Base-by-base conservation (phyloP, 2,888 invertebrate species). In the Drosophila picticornis region DNA sequence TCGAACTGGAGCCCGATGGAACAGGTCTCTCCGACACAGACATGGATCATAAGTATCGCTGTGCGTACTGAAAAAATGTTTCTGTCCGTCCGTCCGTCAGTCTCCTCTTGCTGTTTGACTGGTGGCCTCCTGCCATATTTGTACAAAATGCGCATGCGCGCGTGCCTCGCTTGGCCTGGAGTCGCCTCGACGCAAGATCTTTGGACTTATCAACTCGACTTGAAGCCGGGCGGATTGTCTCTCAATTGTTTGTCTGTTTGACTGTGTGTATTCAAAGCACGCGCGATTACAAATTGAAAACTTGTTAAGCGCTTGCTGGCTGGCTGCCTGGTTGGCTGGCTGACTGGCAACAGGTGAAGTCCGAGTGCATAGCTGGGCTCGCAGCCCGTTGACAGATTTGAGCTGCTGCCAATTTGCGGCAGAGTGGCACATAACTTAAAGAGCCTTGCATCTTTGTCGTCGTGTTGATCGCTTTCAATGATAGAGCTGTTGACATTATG, bases 251-350 rank as follows among this genome's bases (percentile, higher is more conserved):
- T 64, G 58, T 38, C 62, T 64, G 59, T 27, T 56, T 58, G 64
- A 53, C 68, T 80, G 83, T 88, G 83, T 86, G 46, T 46, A 90
- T 90, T 90, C 89, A 86, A 89, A 86, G 88, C 89, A 90, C 90
- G 89, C 86, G 86, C 84, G 80, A 75, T 87, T 84, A 89, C 89
- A 90, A 89, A 88, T 89, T 90, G 89, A 89, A 89, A 89, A 90
- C 89, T 86, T 88, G 89, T 88, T 89, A 86, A 88, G 80, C 79
- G 75, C 69, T 73, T 67, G 70, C 60, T 46, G 25, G 46, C 46
- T 9, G 63, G 56, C 66, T 72, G 43, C 1, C 9, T 38, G 19
- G 58, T 58, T 40, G 38, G 2, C 10, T 10, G 40, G 40, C n/a
- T 7, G 22, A 13, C 22, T 22, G 72, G 72, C 83, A 88, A 68